Conservation (phyloP, 2,888 invertebrate genomes). For the Aphidoletes aphidimyza region DNA sequence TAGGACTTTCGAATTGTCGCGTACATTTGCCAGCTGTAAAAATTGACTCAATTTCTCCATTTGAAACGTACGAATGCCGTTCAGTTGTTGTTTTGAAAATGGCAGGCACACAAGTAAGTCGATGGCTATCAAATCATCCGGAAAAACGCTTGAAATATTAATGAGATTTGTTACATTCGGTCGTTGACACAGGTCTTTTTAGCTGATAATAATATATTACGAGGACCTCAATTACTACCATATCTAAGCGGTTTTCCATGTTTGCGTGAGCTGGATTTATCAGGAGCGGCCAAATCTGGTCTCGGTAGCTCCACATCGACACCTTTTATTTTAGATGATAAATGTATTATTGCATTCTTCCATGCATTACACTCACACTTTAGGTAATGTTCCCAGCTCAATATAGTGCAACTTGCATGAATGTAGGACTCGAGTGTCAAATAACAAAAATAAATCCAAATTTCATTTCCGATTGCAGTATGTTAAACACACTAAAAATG, state of each 20-base stretch:
- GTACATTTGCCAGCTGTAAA: conserved; percentile 66
- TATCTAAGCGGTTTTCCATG: conserved; percentile 68
- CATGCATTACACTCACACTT: conserved; percentile 66
- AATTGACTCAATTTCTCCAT: conserved; percentile 58
- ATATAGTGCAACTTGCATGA: too few species aligned
- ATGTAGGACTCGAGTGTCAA: too few species aligned
- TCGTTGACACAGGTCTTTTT: conserved; percentile 67
- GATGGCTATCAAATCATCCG: too few species aligned
- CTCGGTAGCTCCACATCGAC: conserved; percentile 63
- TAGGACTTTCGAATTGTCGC: conserved; percentile 69
- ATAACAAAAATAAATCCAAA: too few species aligned
- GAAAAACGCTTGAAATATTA: too few species aligned
- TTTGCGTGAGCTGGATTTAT: conserved; percentile 68
- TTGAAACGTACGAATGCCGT: conserved; percentile 64
- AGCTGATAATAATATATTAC: conserved; percentile 66
- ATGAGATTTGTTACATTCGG: background rate
- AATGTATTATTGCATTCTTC: conserved; percentile 67
- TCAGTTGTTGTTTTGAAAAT: conserved; percentile 68
- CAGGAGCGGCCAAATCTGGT: conserved; percentile 67
- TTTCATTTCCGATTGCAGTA: conserved; percentile 57
- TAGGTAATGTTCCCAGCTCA: too few species aligned
- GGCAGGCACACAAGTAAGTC: conserved; percentile 67
- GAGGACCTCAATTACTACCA: conserved; percentile 67
- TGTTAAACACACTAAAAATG: conserved; percentile 62
- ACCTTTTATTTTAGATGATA: conserved; percentile 67